A percentile compares a stretch with the other conserved stretches of the same genome.
Conservation (phyloP, 2,113 vertebrate species). For the Azemiops feae region DNA sequence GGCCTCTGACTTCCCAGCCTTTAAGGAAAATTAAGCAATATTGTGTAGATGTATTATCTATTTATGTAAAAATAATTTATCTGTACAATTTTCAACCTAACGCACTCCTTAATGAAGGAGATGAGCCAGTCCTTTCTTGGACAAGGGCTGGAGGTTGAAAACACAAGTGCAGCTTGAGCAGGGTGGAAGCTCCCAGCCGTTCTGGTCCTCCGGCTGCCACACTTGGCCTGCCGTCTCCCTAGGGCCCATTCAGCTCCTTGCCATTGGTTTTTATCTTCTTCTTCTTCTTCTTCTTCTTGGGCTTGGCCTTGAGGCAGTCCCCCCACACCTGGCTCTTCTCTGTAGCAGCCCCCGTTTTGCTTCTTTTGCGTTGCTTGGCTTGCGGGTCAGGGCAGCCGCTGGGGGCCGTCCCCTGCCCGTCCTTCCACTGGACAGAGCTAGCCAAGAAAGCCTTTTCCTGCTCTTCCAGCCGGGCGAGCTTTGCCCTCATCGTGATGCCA, state of each 20-base stretch:
- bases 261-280: neutral
- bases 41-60: neutral
- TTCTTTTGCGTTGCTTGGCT: slow-evolving; percentile 35
- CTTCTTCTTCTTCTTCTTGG: neutral
- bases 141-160: neutral
- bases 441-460: slow-evolving; percentile 90
- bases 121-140: neutral
- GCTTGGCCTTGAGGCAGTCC: neutral
- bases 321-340: neutral
- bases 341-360: neutral
- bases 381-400: neutral
- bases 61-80: neutral
- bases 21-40: neutral
- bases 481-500: slow-evolving; percentile 90
- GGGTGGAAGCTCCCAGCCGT: neutral
- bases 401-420: fast-evolving
- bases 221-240: neutral
- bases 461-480: slow-evolving; percentile 87
- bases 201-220: neutral
- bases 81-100: neutral
- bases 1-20: neutral
- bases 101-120: neutral
- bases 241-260: neutral
- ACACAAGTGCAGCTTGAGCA: neutral
- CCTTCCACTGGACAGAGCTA: slow-evolving; percentile 46